Evolutionary conservation across 1,140 invertebrate genomes (phyloP).

Genomic region (Pseudomyrmex dendroicus): DNA sequence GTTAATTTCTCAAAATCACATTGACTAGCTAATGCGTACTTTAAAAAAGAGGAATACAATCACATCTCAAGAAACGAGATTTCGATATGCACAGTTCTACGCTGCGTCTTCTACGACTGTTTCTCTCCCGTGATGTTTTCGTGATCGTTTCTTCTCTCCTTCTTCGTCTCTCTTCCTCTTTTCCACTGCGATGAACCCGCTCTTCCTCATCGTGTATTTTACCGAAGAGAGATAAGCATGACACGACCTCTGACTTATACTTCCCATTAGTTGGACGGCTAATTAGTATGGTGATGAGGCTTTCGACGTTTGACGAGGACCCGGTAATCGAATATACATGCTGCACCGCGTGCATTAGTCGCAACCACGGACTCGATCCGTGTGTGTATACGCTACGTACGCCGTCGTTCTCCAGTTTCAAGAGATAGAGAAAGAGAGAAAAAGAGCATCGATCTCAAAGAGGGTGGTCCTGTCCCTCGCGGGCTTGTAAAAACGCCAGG

Average conservation of each 20-base stretch:
- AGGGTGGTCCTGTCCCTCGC: slow-evolving; percentile 39
- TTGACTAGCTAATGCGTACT: too few relatives aligned
- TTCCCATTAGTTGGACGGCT: slow-evolving; percentile 76
- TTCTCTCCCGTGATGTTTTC: slow-evolving; percentile 27
- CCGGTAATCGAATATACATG: slow-evolving; percentile 76
- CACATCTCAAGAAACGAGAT: slow-evolving; percentile 9
- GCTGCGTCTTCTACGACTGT: neutral
- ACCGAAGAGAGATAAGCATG: slow-evolving; percentile 71
- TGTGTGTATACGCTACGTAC: slow-evolving; percentile 11
- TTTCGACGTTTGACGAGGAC: slow-evolving; percentile 77
- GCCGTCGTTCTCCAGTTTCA: slow-evolving; percentile 29
- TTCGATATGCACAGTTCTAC: slow-evolving; percentile 15
- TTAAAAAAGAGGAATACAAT: neutral
- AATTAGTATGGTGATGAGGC: slow-evolving; percentile 79
- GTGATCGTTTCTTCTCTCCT: neutral
- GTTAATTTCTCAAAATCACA: too few relatives aligned
- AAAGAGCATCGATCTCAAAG: slow-evolving; percentile 58
- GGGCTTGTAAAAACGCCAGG: slow-evolving; percentile 44
- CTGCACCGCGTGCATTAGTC: slow-evolving; percentile 54
- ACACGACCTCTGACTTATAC: slow-evolving; percentile 79
- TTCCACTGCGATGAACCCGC: slow-evolving; percentile 14
- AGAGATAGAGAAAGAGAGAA: neutral
- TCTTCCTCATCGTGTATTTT: slow-evolving; percentile 60
- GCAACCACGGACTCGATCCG: slow-evolving; percentile 25
- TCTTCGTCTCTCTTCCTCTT: neutral